Evolutionary conservation across 2,113 vertebrate genomes (phyloP), one percentile per base, ranked within the genome.

Genomic region (Melanotaenia duboulayi): DNA sequence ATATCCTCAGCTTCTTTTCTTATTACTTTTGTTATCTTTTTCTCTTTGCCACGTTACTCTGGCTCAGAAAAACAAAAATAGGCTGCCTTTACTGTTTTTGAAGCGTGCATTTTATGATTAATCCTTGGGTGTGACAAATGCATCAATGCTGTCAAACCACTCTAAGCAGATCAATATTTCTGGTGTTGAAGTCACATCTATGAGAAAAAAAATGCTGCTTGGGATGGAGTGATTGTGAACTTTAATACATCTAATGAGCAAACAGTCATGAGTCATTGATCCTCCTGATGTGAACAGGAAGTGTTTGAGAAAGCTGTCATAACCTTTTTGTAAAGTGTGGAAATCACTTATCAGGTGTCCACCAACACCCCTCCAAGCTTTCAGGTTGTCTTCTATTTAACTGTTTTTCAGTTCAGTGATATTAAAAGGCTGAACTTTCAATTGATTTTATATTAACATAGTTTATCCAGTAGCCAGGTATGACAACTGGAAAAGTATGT

Each of bases 1-100:
- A 99, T 99, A 99, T 99, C 97, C 96, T 99, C 91, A 52, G 20
- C 32, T 56, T 39, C 62, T 61, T 56, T 54, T 28, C 14, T 52
- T 22, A 10, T 68, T 35, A 50, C 56, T 23, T 67, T 35, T 50
- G 10, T 50, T 4, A 60, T 51, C 2, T 50, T 49, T 74, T 28
- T 40, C 3, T 44, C 5, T 72, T 42, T 16, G 61, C 12, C 9
- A 59, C 7, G 11, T 61, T 42, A 39, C 7, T 37, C 10, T 37
- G 4, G 25, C 24, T 60, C 12, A 11, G 19, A 0, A 23, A 14
- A 4, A 16, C 2, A 0, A 23, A 14, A 70, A 28, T 4, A 1
- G 17, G 23, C 42, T 19, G 17, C 3, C 52, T 70, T 23, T 0
- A 48, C 65, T 48, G 14, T 72, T 69, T 11, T n/a, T 39, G 1